Evolutionary conservation across 2,113 vertebrate genomes (phyloP).

Genomic region (Riparia riparia): DNA sequence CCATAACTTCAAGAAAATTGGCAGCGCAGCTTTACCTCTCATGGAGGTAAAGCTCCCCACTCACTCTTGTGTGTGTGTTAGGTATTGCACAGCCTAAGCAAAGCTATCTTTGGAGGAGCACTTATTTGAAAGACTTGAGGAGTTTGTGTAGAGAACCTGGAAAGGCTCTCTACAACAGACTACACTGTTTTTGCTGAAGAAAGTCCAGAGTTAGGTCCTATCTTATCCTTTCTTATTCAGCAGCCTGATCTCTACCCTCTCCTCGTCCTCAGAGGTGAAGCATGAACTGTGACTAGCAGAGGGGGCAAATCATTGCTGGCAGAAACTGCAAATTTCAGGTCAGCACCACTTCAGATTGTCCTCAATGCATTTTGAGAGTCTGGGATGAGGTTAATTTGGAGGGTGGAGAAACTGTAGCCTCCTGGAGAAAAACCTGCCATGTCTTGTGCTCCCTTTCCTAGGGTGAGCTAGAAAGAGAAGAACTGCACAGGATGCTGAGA

Average conservation of each 20-base stretch:
- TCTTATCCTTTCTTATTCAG: background rate
- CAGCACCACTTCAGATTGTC: background rate
- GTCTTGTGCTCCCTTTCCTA: background rate
- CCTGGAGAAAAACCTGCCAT: background rate
- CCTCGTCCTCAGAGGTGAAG: background rate
- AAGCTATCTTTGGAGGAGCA: background rate
- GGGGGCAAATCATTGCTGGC: background rate
- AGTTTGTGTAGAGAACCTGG: background rate
- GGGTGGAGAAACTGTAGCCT: background rate
- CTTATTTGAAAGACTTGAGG: background rate
- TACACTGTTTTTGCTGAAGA: background rate
- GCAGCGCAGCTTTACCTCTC: background rate
- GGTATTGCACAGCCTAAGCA: background rate
- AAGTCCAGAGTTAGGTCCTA: background rate
- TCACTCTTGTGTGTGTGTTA: background rate
- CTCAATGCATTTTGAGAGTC: background rate
- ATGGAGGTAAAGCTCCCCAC: too few species aligned
- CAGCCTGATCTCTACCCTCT: background rate
- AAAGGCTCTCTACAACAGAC: background rate
- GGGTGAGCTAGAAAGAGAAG: background rate
- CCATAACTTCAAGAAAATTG: background rate
- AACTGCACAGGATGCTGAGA: background rate
- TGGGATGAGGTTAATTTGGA: background rate
- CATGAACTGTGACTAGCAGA: background rate
- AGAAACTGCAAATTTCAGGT: background rate